Conservation (phyloP, 2,888 invertebrate species). For the Rugalucina vietnamica region DNA sequence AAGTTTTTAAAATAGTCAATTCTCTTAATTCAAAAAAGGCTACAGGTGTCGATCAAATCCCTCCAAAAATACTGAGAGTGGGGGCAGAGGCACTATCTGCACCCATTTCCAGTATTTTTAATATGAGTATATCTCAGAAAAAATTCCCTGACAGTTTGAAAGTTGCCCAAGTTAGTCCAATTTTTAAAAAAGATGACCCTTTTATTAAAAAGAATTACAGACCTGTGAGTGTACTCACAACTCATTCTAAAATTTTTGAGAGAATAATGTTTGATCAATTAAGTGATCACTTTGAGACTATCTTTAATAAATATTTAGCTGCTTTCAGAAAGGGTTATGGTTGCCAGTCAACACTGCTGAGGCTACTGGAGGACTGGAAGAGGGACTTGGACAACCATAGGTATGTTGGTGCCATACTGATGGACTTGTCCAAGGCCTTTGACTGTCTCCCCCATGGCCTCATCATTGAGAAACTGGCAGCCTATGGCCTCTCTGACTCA, state of each 20-base stretch:
- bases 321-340: not conserved
- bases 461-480: not conserved
- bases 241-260: not conserved
- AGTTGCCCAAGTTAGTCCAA: not conserved
- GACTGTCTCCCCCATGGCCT: constrained; percentile 15
- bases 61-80: not conserved
- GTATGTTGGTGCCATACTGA: not conserved
- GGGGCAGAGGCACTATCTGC: not conserved
- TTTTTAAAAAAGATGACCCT: not conserved
- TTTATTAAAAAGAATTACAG: not conserved
- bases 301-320: not conserved
- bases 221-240: not conserved
- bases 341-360: constrained; percentile 4
- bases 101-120: not conserved
- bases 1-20: not conserved
- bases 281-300: not conserved
- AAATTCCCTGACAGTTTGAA: not conserved
- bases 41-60: not conserved
- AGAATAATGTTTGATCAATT: not conserved
- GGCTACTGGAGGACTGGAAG: too few relatives aligned
- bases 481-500: constrained; percentile 14
- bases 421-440: constrained; percentile 11
- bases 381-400: not conserved
- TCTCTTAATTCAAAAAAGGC: not conserved
- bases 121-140: too few relatives aligned